A percentile compares a stretch with the other conserved stretches of the same genome.
These are phyloP conservation scores for Megaptera novaeangliae DNA, from an alignment of 2,113 vertebrate genomes.

Conservation along the genomic window DNA sequence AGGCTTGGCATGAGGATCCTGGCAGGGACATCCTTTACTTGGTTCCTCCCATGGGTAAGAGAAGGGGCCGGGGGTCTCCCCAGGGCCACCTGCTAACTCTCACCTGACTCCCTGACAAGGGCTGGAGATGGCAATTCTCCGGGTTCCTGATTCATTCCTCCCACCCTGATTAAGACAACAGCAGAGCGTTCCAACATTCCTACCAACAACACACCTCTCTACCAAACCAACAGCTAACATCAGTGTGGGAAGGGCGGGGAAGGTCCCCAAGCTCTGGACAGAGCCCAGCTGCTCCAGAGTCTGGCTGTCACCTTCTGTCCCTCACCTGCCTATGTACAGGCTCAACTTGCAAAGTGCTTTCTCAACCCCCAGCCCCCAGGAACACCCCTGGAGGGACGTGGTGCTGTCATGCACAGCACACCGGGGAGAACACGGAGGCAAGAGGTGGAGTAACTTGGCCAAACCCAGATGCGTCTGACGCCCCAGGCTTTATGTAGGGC, in stretches of 20 bases:
- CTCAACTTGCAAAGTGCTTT: neutral
- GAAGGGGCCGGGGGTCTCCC: neutral
- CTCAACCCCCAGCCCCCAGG: neutral
- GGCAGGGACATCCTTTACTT: neutral
- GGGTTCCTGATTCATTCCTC: neutral
- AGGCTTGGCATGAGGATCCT: neutral
- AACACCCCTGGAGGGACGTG: neutral
- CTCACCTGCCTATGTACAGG: accelerated
- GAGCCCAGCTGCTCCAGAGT: neutral
- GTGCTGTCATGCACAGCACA: accelerated
- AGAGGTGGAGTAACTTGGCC: neutral
- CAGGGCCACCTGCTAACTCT: neutral
- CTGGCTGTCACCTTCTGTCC: neutral
- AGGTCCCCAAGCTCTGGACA: neutral
- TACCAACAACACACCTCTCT: accelerated
- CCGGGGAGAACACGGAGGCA: neutral
- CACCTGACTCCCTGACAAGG: neutral
- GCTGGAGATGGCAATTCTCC: neutral
- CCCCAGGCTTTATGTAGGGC: neutral
- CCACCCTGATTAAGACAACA: neutral
- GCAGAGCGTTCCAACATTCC: neutral
- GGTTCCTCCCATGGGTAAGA: neutral
- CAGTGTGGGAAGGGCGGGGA: neutral
- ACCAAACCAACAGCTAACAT: neutral
- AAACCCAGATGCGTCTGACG: neutral